phyloP scores from a whole-genome alignment of 2,888 invertebrate species.

The Herminia tarsipennalis region DNA sequence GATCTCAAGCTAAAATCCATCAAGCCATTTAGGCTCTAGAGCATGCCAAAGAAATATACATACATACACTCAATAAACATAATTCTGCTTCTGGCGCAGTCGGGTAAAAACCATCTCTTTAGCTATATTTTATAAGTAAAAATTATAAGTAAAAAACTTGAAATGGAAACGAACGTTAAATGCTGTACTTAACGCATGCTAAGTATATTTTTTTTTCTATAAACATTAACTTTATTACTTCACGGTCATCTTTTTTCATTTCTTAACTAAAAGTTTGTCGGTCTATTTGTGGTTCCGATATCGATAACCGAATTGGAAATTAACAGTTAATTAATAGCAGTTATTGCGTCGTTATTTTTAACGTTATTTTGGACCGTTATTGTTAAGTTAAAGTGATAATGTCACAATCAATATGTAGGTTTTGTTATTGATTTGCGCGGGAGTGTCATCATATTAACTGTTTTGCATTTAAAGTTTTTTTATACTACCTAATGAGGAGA shows the following conservation, averaged over 20 bases:
- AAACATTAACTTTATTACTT: conserved; percentile 30
- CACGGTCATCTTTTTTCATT: conserved; percentile 10
- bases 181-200: conserved; percentile 20
- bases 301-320: conserved; percentile 21
- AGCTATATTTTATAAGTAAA: no score
- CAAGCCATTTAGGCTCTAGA: no score
- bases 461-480: no score
- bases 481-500: no score
- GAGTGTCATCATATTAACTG: no score
- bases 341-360: conserved; percentile 24
- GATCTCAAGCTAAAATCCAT: no score
- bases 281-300: conserved; percentile 17
- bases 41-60: no score
- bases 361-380: conserved; percentile 19
- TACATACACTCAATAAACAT: no score
- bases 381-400: background rate
- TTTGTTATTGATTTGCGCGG: no score
- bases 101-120: no score
- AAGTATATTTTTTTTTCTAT: background rate
- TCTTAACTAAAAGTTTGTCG: conserved; percentile 18
- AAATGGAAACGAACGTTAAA: background rate
- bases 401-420: background rate
- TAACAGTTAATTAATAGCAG: conserved; percentile 24
- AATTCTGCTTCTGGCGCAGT: no score
- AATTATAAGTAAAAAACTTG: no score